Percentiles rank a stretch among this genome's conserved stretches.
These are phyloP conservation scores for Limnephilus auricula DNA, from an alignment of 2,888 invertebrate genomes.

Conservation along the genomic window DNA sequence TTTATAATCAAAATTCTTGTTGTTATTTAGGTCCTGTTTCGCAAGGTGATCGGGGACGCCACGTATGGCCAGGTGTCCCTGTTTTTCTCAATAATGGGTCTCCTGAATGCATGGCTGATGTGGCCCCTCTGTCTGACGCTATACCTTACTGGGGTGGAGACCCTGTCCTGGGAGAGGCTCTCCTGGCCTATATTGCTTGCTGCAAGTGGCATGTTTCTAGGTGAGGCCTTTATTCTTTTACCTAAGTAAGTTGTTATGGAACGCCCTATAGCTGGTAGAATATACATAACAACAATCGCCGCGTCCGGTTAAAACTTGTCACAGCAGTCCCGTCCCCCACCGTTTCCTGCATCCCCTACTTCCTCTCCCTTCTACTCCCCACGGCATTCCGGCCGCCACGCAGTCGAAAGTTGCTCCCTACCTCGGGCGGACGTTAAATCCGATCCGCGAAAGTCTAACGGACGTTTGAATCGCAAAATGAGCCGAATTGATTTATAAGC, in stretches of 20 bases:
- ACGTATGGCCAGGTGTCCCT: constrained; percentile 94
- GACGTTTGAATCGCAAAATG: too few species aligned
- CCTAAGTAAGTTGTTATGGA: neutral
- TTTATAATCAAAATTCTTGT: neutral
- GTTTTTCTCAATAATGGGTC: constrained; percentile 94
- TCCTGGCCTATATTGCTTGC: constrained; percentile 92
- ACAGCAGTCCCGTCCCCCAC: too few species aligned
- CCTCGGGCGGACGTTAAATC: too few species aligned
- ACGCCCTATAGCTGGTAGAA: too few species aligned
- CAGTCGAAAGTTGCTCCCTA: too few species aligned
- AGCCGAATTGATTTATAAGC: too few species aligned
- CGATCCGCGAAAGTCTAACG: too few species aligned
- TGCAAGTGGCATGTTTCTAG: constrained; percentile 87
- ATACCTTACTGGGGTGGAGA: constrained; percentile 92
- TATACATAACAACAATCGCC: too few species aligned
- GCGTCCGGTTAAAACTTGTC: too few species aligned
- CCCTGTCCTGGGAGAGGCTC: constrained; percentile 87
- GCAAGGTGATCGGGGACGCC: constrained; percentile 95
- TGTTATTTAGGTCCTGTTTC: constrained; percentile 89
- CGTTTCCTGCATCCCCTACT: too few species aligned
- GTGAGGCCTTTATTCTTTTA: constrained; percentile 73
- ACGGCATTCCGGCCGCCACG: too few species aligned
- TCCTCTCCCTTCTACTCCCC: too few species aligned
- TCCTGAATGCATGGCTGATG: constrained; percentile 90
- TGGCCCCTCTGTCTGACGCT: constrained; percentile 95